Percentiles rank a stretch among this genome's conserved stretches.
Conservation (phyloP, 1,140 invertebrate species). For the Ooceraea biroi region DNA sequence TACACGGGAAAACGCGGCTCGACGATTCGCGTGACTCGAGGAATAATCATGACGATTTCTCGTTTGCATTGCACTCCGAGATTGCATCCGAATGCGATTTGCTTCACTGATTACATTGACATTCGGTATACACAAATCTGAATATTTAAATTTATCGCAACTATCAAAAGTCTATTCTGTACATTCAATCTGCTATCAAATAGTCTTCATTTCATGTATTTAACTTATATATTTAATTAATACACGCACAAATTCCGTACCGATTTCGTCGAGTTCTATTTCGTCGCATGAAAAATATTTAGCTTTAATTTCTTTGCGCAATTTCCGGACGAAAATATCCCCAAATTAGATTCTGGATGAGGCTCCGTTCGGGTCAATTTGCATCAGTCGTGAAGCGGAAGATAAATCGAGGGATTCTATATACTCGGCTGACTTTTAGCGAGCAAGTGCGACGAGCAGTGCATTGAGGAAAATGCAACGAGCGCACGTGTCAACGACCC, state of each 20-base stretch:
- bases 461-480: slow-evolving; percentile 36
- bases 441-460: background rate
- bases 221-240: too few species aligned
- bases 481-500: slow-evolving; percentile 66
- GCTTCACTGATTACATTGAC: background rate
- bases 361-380: too few species aligned
- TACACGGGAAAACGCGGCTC: background rate
- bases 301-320: background rate
- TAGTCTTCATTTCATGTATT: too few species aligned
- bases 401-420: background rate
- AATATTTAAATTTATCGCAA: slow-evolving; percentile 3
- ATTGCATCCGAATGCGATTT: background rate
- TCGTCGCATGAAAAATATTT: background rate
- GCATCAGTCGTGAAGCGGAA: background rate
- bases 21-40: background rate
- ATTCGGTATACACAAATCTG: background rate
- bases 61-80: too few species aligned
- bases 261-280: background rate
- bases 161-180: too few species aligned
- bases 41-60: slow-evolving; percentile 3
- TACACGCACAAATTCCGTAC: background rate
- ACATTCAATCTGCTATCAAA: too few species aligned
- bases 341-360: too few species aligned
- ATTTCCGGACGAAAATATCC: background rate
- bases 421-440: too few species aligned